Evolutionary conservation across 2,113 vertebrate species (phyloP), one percentile per base, ranked within the genome.

Genomic region (Otolemur garnettii): DNA sequence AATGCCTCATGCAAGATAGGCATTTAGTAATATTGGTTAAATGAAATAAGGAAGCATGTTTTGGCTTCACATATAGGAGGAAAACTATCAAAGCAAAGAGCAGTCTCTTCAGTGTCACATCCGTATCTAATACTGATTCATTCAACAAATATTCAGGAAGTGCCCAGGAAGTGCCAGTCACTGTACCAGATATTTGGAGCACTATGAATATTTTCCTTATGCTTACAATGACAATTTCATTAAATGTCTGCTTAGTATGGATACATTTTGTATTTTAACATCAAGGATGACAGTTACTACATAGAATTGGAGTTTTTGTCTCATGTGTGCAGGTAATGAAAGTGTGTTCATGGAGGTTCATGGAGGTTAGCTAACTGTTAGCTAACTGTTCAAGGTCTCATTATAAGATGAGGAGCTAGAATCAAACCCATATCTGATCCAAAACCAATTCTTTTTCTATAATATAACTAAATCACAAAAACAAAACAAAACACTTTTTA

Each of bases 221-320:
- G 33, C 72, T 66, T 64, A 26, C 2, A 66, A 28, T 38, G 15
- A 55, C 5, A 1, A 14, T 90, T 30, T 77, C n/a, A 55, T 38
- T 85, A 24, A 72, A 1, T 68, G 24, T 87, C 26, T n/a, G 30
- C 38, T 94, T 85, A 55, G 4, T 45, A 80, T 64, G n/a, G 5
- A 22, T 87, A 24, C 7, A 26, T 96, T 81, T 87, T 55, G n/a
- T 71, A 35, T 60, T 90, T 96, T 79, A 79, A 45, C 50, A 59
- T n/a, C 66, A 64, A 72, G 82, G 81, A 28, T 85, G 53, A 85
- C 17, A 74, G 19, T 69, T 45, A 72, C 19, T 22, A 1, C 5
- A 10, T 10, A 74, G 15, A 83, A 59, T 26, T 66, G 19, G 13
- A 90, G 15, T 13, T 78, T 78, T 88, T 71, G 11, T 35, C 53